Conservation (phyloP, 2,888 invertebrate species). For the Platycheirus albimanus region DNA sequence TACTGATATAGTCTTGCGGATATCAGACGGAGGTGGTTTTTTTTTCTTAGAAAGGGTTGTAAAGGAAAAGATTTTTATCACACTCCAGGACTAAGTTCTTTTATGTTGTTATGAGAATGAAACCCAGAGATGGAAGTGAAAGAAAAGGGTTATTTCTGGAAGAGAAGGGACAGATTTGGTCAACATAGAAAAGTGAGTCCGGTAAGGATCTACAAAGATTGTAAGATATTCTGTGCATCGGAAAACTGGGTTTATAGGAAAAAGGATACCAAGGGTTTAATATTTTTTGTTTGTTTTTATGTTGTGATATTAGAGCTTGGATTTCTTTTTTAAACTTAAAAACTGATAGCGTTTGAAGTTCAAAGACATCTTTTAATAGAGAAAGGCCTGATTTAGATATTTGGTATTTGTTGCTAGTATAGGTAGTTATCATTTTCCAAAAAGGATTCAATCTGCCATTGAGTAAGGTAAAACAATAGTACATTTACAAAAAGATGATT, state of each 20-base stretch:
- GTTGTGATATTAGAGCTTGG: too few relatives aligned
- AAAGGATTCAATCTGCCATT: too few relatives aligned
- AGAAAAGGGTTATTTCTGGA: not conserved
- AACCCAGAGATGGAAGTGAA: not conserved
- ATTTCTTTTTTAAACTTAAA: too few relatives aligned
- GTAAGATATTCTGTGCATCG: not conserved
- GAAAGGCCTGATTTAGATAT: too few relatives aligned
- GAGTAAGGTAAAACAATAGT: too few relatives aligned
- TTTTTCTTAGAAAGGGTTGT: not conserved
- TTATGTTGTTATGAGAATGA: conserved; percentile 14
- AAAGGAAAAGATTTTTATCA: conserved; percentile 45
- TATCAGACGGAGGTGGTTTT: conserved; percentile 30
- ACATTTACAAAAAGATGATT: too few relatives aligned
- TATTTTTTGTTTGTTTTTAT: too few relatives aligned
- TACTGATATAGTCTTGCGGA: conserved; percentile 19
- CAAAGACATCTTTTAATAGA: too few relatives aligned
- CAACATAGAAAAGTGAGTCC: conserved; percentile 3
- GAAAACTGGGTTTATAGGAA: not conserved
- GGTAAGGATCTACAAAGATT: not conserved
- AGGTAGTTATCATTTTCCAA: too few relatives aligned
- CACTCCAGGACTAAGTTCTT: conserved; percentile 21
- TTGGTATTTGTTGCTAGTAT: too few relatives aligned
- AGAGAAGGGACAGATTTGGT: conserved; percentile 6
- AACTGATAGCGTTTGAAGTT: too few relatives aligned
- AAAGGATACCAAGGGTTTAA: not conserved